Base-by-base conservation (phyloP, 2,113 vertebrate genomes). In the Alouatta palliata region DNA sequence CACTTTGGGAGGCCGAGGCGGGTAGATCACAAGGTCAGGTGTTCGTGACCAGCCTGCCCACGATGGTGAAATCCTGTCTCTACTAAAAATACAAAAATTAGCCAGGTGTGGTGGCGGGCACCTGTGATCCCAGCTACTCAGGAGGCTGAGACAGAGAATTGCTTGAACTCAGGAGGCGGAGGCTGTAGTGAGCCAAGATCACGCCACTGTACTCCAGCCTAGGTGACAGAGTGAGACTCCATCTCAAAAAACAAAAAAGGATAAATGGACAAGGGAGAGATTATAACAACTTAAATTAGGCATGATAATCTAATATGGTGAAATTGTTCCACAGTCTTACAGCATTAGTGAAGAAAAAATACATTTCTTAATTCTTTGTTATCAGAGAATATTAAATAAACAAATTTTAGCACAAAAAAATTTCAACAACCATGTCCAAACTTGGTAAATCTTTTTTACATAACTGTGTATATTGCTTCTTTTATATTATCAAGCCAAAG, bases 391-490 rank as follows among this genome's bases (percentile, higher is more conserved):
- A 80, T 81, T 93, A 92, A 93, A n/a, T 12, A 75, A 10, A 58
- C 71, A 90, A 58, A 66, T 90, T 73, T 87, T 16, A 90, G 27
- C 27, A 35, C 32, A 17, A 52, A 73, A 91, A 96, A 73, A 73
- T 83, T 83, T 94, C 47, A 82, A 0, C 13, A 43, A 40, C 37
- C 21, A 19, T 77, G 25, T 86, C 58, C 37, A 92, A 77, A 86
- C 58, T 95, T 92, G 27, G 27, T 96, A 94, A 80, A 58, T 61
- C 23, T 73, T 94, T 96, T 97, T 6, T 83, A n/a, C 19, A 11
- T 90, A 45, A 54, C n/a, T 75, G 40, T 10, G 80, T 19, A 81
- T 64, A 61, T 58, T 86, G 5, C 86, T 27, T 40, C 12, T 81
- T 64, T 87, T 54, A 70, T 43, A 66, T 89, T 89, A 70, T 61